Conservation (phyloP, 2,113 vertebrate species). For the Megaceryle torquata region DNA sequence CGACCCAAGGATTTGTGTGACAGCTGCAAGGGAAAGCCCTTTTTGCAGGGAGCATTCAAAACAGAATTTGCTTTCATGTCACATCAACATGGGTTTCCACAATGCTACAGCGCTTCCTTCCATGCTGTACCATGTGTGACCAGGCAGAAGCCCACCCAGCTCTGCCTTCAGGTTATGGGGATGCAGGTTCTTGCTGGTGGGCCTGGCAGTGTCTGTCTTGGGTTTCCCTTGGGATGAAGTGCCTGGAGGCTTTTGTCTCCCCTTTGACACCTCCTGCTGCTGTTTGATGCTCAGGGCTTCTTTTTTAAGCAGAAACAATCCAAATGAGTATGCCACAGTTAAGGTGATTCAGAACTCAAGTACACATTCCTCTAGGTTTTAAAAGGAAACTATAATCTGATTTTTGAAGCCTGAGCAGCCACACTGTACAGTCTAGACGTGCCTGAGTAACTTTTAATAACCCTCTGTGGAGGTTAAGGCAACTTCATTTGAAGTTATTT, state of each 20-base stretch:
- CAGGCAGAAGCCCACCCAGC: not conserved
- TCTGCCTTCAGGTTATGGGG: not conserved
- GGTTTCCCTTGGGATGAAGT: not conserved
- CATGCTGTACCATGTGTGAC: rapidly evolving
- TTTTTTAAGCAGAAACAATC: constrained; percentile 16
- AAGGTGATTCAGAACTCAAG: not conserved
- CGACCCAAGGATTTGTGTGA: not conserved
- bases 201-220: not conserved
- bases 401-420: constrained; percentile 23
- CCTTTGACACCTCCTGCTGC: not conserved
- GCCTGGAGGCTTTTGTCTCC: rapidly evolving
- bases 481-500: not conserved
- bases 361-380: constrained; percentile 4
- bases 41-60: not conserved
- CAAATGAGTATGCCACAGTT: not conserved
- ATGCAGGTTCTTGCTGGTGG: not conserved
- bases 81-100: rapidly evolving
- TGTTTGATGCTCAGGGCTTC: not conserved
- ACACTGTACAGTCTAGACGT: not conserved
- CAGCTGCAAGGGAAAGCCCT: not conserved
- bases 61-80: not conserved
- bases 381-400: constrained; percentile 3
- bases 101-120: not conserved
- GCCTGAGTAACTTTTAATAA: not conserved
- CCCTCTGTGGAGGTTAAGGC: not conserved